Evolutionary conservation across 2,888 invertebrate species (phyloP).

Genomic region (Heliconius charithonia): DNA sequence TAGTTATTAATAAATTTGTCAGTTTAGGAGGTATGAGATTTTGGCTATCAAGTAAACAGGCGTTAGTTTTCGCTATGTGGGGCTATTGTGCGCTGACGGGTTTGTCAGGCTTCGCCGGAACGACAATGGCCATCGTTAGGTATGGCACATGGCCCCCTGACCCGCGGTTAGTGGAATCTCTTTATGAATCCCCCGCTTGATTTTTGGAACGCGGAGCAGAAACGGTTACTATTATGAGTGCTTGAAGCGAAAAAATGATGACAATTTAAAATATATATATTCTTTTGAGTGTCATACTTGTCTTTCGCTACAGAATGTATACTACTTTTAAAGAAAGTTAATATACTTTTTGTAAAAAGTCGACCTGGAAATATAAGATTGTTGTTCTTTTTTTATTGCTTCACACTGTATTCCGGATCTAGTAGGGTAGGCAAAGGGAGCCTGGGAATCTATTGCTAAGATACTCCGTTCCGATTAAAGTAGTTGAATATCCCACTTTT

Average conservation of each 20-base stretch:
- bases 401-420: too few relatives aligned
- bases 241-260: conserved; percentile 36
- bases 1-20: conserved; percentile 20
- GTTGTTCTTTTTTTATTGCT: background rate
- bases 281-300: conserved; percentile 12
- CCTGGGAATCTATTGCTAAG: too few relatives aligned
- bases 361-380: background rate
- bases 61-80: conserved; percentile 36
- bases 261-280: conserved; percentile 8
- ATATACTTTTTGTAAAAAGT: background rate
- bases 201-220: conserved; percentile 36
- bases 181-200: conserved; percentile 49
- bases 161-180: conserved; percentile 56
- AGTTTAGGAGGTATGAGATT: background rate
- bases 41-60: conserved; percentile 24
- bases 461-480: too few relatives aligned
- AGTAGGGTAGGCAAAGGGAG: too few relatives aligned
- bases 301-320: background rate
- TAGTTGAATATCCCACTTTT: too few relatives aligned
- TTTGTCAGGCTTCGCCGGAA: conserved; percentile 46
- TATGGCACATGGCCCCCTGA: conserved; percentile 56
- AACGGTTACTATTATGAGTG: conserved; percentile 39
- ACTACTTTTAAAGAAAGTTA: background rate
- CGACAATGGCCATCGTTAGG: conserved; percentile 71
- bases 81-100: conserved; percentile 16